Percentiles rank a stretch among this genome's conserved stretches.
Conservation (phyloP, 2,797 vertebrate species). For the Acropternis orthonyx region DNA sequence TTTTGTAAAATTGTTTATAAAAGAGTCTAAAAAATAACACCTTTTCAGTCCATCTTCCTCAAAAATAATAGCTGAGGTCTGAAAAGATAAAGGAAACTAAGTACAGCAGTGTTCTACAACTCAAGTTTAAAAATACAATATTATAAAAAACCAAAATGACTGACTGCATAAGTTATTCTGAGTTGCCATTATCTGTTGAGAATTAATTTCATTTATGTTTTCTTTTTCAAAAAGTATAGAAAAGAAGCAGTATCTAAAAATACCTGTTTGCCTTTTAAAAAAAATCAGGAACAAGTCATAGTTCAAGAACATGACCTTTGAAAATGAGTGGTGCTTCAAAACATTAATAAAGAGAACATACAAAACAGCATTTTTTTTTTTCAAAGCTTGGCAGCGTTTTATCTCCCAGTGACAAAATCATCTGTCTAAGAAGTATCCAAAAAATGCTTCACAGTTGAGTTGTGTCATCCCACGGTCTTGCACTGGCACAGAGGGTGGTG, state of each 20-base stretch:
- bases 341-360: not conserved
- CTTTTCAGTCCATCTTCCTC: conserved; percentile 20
- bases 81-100: conserved; percentile 32
- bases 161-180: conserved; percentile 27
- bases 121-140: conserved; percentile 48
- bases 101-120: conserved; percentile 59
- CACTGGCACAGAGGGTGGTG: fast-evolving
- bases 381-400: conserved; percentile 38
- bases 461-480: not conserved
- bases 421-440: not conserved
- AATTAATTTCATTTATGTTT: not conserved
- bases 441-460: not conserved
- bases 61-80: conserved; percentile 43
- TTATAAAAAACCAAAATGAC: conserved; percentile 20
- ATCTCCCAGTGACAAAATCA: conserved; percentile 17
- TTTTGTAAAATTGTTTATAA: not conserved
- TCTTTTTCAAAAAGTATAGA: conserved; percentile 16
- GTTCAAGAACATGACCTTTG: not conserved
- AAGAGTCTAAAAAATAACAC: conserved; percentile 10
- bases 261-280: conserved; percentile 19
- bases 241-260: not conserved
- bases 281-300: not conserved
- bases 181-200: conserved; percentile 9
- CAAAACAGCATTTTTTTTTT: not conserved
- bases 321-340: not conserved